Evolutionary conservation across 2,113 vertebrate genomes (phyloP).

Genomic region (Macaca fascicularis): T2T-MFA8v1.1 NC_088388.1:28397501-28398000

Average conservation of each 20-base stretch:
- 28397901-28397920: no score
- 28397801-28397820: background rate
- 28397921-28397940: background rate
- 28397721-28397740: background rate
- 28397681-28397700: background rate
- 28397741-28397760: background rate
- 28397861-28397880: no score
- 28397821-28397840: background rate
- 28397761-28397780: background rate
- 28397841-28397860: background rate
- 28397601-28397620: background rate
- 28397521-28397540: background rate
- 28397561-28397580: background rate
- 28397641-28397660: background rate
- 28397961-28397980: no score
- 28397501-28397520: no score
- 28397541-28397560: background rate
- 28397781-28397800: background rate
- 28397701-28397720: accelerated
- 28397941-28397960: no score
- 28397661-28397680: background rate
- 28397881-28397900: no score
- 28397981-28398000: no score
- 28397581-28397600: background rate
- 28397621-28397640: background rate